Evolutionary conservation across 2,113 vertebrate genomes (phyloP).

Genomic region (Petroica traversi): DNA sequence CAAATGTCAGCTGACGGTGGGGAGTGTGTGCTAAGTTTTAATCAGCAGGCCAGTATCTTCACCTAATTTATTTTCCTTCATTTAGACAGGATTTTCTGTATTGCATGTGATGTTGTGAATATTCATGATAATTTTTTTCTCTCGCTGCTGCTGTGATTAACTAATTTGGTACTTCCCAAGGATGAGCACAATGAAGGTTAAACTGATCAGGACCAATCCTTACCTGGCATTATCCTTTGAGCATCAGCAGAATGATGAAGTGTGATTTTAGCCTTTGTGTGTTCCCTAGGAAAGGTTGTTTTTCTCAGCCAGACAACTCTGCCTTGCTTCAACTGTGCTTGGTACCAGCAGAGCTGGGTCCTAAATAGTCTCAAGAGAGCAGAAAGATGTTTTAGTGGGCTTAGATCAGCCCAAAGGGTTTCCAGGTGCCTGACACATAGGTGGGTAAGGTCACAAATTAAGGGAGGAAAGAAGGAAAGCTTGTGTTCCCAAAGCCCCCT

Average conservation of each 20-base stretch:
- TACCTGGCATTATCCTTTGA: neutral
- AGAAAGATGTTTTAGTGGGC: neutral
- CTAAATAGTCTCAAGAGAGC: neutral
- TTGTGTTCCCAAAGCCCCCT: neutral
- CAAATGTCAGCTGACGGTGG: neutral
- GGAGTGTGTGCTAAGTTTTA: neutral
- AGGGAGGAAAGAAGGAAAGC: neutral
- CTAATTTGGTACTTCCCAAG: neutral
- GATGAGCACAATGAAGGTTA: neutral
- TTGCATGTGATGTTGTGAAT: neutral
- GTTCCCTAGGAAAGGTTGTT: neutral
- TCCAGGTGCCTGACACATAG: neutral
- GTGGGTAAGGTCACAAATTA: neutral
- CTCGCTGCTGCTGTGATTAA: neutral
- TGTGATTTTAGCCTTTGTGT: neutral
- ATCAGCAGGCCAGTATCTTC: neutral
- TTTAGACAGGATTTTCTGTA: neutral
- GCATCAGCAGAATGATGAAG: neutral
- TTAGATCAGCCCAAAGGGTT: neutral
- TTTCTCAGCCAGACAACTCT: neutral
- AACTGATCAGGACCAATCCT: neutral
- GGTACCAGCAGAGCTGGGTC: neutral
- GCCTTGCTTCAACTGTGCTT: neutral
- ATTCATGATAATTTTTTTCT: conserved; percentile 7
- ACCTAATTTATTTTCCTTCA: conserved; percentile 16